Evolutionary conservation across 2,113 vertebrate species (phyloP), one percentile per base, ranked within the genome.

Genomic region (Tamias sibiricus): DNA sequence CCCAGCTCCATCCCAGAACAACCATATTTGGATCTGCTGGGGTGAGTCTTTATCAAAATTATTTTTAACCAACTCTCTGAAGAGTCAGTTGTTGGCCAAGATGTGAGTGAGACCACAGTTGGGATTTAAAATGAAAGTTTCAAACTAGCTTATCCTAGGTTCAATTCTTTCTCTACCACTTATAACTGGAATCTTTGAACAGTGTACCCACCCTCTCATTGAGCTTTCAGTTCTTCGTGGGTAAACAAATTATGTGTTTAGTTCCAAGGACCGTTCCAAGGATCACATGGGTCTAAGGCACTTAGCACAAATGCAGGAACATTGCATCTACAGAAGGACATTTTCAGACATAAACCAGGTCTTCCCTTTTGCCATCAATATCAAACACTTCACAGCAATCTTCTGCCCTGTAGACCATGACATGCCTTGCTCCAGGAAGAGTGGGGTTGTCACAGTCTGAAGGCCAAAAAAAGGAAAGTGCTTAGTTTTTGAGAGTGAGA

Each of bases 41-140:
- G 1, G 3, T 26, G 1, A 12, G n/a, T 95, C 59, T 81, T 97
- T 35, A 91, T 44, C 77, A 85, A 71, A 75, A 81, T 84, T 88
- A 75, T 87, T 93, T 95, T 86, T 92, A 90, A 90, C 42, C 35
- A 82, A 90, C 10, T 77, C 57, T 26, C 49, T 76, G 24, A 59
- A 93, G 32, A 52, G 12, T 81, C 30, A 17, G 4, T 66, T 91
- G 17, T 77, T 95, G 40, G 40, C 71, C 69, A 87, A 85, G 57
- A 76, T 69, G 37, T 68, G 74, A 94, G 37, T 68, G 74, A 94
- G 54, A 88, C 35, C 49, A 54, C 22, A 52, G 26, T 72, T 91
- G 57, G n/a, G 7, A 74, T 93, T 81, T 95, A 20, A 90, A 59
- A 92, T 28, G 66, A 80, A 95, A 57, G 20, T 19, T 92, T 66